Evolutionary conservation across 2,888 invertebrate genomes (phyloP), one percentile per base, ranked within the genome.

Genomic region (Cybosia mesomella): DNA sequence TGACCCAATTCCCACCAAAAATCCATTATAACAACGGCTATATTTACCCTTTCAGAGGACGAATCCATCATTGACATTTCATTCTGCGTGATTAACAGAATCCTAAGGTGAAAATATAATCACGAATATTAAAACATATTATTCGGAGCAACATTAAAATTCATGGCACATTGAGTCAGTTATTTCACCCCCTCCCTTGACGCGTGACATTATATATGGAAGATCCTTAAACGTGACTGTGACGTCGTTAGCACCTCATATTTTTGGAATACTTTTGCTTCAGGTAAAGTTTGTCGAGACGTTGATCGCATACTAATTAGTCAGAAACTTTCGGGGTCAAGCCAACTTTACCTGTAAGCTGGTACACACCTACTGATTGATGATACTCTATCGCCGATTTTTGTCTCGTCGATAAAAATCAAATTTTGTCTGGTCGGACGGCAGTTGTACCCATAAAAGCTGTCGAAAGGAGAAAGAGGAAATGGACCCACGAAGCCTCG

Each of bases 121-220:
- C 28, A 34, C 18, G 21, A 49, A 53, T 24, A 63, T 8, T 34
- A 24, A 36, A 24, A 32, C 32, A 58, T 28, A 36, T 66, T 58
- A 43, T 28, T 64, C 70, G 68, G 60, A 67, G 58, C 74, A 70
- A 70, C 64, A 74, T 79, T 75, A 73, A 78, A 72, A 79, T 79
- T 79, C 79, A 70, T 58, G 72, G 80, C 79, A 76, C 79, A 78
- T 65, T 70, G 70, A 66, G 73, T 68, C 72, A 71, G 75, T 73
- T 80, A 72, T 75, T 67, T 75, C 34, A 21, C 39, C 55, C 64
- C 61, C 55, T 36, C 66, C 34, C 64, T 11, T 18, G 68, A 75
- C 67, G 68, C 76, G 70, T 72, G 72, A 73, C 76, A 57, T 75
- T 63, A 78, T 75, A 70, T 72, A 78, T 68, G 71, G 71, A 57